Conservation (phyloP, 1,140 invertebrate species). For the Artemia franciscana region DNA sequence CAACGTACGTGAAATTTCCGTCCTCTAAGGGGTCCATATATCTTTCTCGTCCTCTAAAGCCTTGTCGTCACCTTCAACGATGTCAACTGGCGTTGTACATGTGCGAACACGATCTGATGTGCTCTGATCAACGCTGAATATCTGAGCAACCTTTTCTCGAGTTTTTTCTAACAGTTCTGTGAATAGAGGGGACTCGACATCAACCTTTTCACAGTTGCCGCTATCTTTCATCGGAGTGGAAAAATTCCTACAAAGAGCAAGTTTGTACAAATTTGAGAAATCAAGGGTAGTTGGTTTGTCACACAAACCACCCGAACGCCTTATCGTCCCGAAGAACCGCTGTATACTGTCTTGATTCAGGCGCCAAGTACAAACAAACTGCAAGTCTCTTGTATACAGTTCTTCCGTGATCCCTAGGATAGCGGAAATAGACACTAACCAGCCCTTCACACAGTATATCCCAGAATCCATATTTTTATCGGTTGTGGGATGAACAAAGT, state of each 20-base stretch:
- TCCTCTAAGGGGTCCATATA: background rate
- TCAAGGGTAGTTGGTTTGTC: background rate
- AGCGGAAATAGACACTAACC: background rate
- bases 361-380: background rate
- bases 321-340: background rate
- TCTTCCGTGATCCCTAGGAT: background rate
- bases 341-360: background rate
- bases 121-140: too few species aligned
- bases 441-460: background rate
- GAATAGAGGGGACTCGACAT: background rate
- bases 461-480: background rate
- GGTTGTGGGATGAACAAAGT: background rate
- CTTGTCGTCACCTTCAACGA: background rate
- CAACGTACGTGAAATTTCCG: background rate
- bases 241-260: background rate
- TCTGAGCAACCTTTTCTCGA: too few species aligned
- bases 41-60: background rate
- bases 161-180: background rate
- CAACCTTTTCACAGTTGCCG: background rate
- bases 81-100: background rate
- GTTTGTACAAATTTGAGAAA: background rate
- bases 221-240: background rate
- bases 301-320: background rate
- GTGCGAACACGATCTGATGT: background rate
- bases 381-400: background rate